Evolutionary conservation across 2,888 invertebrate genomes (phyloP).

Genomic region (Eristalinus aeneus): DNA sequence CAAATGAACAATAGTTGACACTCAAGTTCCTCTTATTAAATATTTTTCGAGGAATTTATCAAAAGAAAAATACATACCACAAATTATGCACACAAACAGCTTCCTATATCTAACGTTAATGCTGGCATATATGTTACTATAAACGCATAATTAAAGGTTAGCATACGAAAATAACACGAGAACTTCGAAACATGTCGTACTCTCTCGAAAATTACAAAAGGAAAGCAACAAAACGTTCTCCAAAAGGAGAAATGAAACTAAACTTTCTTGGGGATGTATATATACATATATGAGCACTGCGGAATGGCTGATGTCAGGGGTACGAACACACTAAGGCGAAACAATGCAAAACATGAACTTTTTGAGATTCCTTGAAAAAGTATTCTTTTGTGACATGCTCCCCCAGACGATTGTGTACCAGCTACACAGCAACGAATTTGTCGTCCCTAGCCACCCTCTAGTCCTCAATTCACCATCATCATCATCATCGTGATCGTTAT

Average conservation of each 20-base stretch:
- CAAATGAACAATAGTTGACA: no score
- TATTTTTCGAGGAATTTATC: no score
- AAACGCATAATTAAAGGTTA: neutral
- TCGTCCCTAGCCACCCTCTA: neutral
- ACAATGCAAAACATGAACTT: slow-evolving; percentile 57
- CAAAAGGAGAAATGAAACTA: slow-evolving; percentile 37
- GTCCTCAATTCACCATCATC: neutral
- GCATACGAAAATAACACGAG: slow-evolving; percentile 31
- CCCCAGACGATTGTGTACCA: slow-evolving; percentile 6
- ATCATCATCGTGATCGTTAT: slow-evolving; percentile 26
- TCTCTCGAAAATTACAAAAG: neutral
- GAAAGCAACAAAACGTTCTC: slow-evolving; percentile 4
- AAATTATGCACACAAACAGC: neutral
- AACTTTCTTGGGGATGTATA: slow-evolving; percentile 19
- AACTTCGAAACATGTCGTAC: neutral
- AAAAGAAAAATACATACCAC: neutral
- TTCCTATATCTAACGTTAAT: no score
- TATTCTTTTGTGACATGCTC: slow-evolving; percentile 39
- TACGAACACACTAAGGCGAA: slow-evolving; percentile 17
- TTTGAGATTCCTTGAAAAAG: slow-evolving; percentile 41
- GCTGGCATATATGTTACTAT: neutral
- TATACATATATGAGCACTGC: neutral
- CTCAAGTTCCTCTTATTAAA: no score
- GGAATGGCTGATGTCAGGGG: slow-evolving; percentile 9
- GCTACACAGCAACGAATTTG: slow-evolving; percentile 1